Evolutionary conservation across 2,113 vertebrate genomes (phyloP).

Genomic region (Brienomyrus longianalis): DNA sequence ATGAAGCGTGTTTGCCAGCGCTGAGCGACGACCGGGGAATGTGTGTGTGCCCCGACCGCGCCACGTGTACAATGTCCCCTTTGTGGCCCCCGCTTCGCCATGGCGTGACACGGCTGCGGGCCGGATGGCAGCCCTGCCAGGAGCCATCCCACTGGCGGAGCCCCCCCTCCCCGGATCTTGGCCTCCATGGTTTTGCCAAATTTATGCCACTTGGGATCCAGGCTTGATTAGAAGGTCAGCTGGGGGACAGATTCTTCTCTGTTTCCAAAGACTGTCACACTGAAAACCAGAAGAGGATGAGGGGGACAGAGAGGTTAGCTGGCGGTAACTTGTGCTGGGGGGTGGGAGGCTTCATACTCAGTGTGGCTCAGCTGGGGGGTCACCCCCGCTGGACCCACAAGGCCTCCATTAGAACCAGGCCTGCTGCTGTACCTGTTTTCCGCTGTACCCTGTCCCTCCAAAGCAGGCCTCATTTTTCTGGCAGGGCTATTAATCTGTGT

Average conservation of each 20-base stretch:
- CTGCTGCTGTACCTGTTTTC: not conserved
- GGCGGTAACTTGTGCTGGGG: not conserved
- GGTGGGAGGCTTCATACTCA: not conserved
- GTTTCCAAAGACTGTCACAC: not conserved
- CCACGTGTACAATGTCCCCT: conserved; percentile 13
- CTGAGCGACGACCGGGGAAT: not conserved
- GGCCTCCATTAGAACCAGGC: not conserved
- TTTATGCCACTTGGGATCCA: not conserved
- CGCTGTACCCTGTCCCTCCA: not conserved
- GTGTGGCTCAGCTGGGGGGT: not conserved
- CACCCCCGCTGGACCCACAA: not conserved
- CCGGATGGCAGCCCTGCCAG: not conserved
- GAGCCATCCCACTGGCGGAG: not conserved
- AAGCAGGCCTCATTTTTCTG: not conserved
- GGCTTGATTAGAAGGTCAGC: not conserved
- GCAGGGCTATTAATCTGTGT: conserved; percentile 6
- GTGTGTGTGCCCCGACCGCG: not conserved
- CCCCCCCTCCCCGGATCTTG: not conserved
- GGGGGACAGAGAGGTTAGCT: not conserved
- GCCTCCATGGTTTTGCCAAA: not conserved
- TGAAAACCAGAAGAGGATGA: not conserved
- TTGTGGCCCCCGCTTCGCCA: not conserved
- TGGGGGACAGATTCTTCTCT: not conserved
- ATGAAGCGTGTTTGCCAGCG: not conserved
- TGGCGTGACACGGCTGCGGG: too few relatives aligned